Conservation (phyloP, 1,140 invertebrate genomes). For the Cherax destructor region DNA sequence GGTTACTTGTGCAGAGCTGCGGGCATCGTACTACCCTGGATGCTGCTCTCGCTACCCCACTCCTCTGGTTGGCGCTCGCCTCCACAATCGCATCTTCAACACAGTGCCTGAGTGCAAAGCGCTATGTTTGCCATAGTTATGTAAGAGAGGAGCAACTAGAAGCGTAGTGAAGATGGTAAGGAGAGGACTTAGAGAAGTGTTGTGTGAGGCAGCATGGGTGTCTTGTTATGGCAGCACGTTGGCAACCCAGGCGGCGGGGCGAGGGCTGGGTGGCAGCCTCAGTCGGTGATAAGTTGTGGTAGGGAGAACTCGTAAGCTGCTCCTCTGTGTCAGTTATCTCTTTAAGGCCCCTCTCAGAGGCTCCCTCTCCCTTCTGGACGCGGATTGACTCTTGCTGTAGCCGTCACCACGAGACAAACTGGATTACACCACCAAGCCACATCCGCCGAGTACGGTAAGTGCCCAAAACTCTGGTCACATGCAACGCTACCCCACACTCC, state of each 20-base stretch:
- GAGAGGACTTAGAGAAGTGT: not conserved
- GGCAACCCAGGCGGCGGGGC: constrained; percentile 62
- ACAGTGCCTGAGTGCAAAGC: not conserved
- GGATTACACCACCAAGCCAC: constrained; percentile 64
- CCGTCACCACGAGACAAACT: constrained; percentile 60
- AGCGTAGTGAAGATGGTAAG: not conserved
- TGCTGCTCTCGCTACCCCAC: not conserved
- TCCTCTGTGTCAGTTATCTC: constrained; percentile 61
- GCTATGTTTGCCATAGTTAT: not conserved
- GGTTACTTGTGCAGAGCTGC: constrained; percentile 37
- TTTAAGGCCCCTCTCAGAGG: constrained; percentile 23
- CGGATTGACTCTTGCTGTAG: constrained; percentile 53
- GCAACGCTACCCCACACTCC: constrained; percentile 11
- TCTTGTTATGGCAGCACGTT: constrained; percentile 44
- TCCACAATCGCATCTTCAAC: not conserved
- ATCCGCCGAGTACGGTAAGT: constrained; percentile 64
- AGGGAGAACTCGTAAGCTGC: constrained; percentile 58
- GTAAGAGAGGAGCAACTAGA: not conserved
- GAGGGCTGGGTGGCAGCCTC: constrained; percentile 52
- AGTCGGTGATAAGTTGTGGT: constrained; percentile 66
- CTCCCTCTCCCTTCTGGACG: constrained; percentile 44
- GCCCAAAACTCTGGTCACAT: constrained; percentile 17
- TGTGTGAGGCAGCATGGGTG: not conserved
- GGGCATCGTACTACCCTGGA: not conserved
- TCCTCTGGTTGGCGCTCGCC: not conserved